Percentiles rank a stretch among this genome's conserved stretches.
Evolutionary conservation across 2,113 vertebrate species (phyloP).

Genomic region (Zeus faber): DNA sequence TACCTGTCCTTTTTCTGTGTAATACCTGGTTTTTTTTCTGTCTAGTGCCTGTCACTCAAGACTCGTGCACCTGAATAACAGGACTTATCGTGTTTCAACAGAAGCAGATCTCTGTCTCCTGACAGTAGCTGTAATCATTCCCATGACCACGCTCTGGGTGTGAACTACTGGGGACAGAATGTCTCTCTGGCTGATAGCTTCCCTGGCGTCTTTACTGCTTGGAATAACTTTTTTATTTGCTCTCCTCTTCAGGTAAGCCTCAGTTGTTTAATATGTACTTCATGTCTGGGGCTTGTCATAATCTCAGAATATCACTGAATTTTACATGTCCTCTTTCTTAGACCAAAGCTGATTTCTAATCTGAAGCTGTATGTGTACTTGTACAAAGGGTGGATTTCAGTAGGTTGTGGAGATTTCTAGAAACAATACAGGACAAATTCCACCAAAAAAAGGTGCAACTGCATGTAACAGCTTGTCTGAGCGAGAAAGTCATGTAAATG

Average conservation of each 20-base stretch:
- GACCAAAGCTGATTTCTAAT: neutral
- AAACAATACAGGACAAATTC: neutral
- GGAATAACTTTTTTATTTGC: slow-evolving; percentile 33
- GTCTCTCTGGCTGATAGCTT: slow-evolving; percentile 61
- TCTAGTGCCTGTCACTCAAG: too few relatives aligned
- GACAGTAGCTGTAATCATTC: slow-evolving; percentile 50
- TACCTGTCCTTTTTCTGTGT: too few relatives aligned
- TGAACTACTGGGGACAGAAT: slow-evolving; percentile 65
- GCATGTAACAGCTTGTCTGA: slow-evolving; percentile 20
- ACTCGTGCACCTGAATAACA: too few relatives aligned
- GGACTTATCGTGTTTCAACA: too few relatives aligned
- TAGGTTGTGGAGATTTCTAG: neutral
- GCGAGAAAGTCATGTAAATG: neutral
- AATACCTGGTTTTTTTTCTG: too few relatives aligned
- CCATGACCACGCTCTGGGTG: slow-evolving; percentile 48
- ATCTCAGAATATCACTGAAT: neutral
- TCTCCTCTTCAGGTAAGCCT: slow-evolving; percentile 66
- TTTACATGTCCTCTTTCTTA: neutral
- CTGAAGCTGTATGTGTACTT: neutral
- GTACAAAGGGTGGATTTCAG: neutral
- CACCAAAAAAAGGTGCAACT: neutral
- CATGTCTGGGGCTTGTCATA: neutral
- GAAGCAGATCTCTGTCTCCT: slow-evolving; percentile 24
- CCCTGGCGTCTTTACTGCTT: slow-evolving; percentile 53
- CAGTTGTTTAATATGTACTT: neutral